These are phyloP conservation scores for Holothuria glaberrima DNA, from an alignment of 35 echinoderm and acorn worm species.

Conservation along the genomic window DNA sequence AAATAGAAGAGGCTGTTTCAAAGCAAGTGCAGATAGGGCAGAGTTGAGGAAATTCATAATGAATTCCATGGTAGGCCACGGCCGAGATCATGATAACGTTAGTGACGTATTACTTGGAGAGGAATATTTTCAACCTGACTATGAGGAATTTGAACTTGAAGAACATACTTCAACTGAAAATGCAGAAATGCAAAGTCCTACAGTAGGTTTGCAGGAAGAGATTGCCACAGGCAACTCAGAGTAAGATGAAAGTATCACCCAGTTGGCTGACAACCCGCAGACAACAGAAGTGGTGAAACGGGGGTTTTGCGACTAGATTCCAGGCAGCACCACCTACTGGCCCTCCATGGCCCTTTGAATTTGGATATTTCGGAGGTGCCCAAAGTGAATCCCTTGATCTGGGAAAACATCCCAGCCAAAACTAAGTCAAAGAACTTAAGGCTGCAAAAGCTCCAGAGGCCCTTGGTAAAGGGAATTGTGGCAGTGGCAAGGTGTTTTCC, in stretches of 20 bases:
- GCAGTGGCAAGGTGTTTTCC: background rate
- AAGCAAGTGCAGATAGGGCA: background rate
- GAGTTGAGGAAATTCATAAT: background rate
- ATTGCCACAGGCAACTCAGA: background rate
- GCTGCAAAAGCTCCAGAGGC: constrained; percentile 5
- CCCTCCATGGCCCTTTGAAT: constrained; percentile 5
- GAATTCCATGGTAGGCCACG: background rate
- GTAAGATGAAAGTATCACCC: background rate
- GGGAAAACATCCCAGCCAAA: constrained; percentile 28
- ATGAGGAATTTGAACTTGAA: background rate
- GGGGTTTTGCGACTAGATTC: background rate
- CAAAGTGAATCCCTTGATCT: constrained; percentile 54
- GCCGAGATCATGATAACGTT: background rate
- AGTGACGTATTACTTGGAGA: background rate
- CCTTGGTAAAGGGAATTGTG: background rate
- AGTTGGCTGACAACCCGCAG: background rate
- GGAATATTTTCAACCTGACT: background rate
- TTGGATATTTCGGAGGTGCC: background rate
- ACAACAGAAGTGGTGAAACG: background rate
- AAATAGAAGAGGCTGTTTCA: background rate
- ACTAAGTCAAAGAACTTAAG: constrained; percentile 12
- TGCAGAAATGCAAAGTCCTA: background rate
- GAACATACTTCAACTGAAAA: background rate
- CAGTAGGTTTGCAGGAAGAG: background rate
- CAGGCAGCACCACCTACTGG: background rate